These are phyloP conservation scores for Maniola jurtina DNA, from an alignment of 1,140 invertebrate species.

Conservation along the genomic window DNA sequence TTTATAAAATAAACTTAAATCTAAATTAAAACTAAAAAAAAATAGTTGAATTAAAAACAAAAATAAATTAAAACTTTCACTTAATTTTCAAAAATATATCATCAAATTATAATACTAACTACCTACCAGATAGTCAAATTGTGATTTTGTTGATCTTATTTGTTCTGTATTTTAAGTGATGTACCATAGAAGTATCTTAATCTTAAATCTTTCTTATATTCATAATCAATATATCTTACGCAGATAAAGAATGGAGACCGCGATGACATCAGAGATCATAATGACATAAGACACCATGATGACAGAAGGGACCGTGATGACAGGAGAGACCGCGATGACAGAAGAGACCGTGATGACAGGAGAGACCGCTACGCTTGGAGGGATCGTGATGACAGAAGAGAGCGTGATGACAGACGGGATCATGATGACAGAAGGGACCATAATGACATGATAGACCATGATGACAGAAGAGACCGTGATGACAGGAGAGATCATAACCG, in stretches of 20 bases:
- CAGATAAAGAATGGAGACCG: neutral
- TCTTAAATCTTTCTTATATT: too few relatives aligned
- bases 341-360: neutral
- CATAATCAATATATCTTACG: too few relatives aligned
- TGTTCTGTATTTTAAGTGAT: too few relatives aligned
- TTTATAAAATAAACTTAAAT: too few relatives aligned
- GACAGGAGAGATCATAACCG: neutral
- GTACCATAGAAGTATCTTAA: too few relatives aligned
- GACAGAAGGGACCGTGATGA: neutral
- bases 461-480: neutral
- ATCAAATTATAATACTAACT: too few relatives aligned
- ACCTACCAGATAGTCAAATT: too few relatives aligned
- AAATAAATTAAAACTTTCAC: too few relatives aligned
- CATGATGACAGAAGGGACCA: neutral
- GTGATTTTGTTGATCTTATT: too few relatives aligned
- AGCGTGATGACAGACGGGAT: neutral
- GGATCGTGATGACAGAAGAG: neutral
- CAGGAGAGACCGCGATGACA: neutral
- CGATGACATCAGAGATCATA: neutral
- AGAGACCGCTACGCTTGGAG: neutral
- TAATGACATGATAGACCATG: neutral
- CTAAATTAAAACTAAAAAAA: too few relatives aligned
- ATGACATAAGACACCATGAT: neutral
- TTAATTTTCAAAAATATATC: too few relatives aligned
- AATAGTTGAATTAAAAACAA: too few relatives aligned